phyloP scores from a whole-genome alignment of 92 coral and sea anemone species.

The Anthopleura xanthogrammica region DNA sequence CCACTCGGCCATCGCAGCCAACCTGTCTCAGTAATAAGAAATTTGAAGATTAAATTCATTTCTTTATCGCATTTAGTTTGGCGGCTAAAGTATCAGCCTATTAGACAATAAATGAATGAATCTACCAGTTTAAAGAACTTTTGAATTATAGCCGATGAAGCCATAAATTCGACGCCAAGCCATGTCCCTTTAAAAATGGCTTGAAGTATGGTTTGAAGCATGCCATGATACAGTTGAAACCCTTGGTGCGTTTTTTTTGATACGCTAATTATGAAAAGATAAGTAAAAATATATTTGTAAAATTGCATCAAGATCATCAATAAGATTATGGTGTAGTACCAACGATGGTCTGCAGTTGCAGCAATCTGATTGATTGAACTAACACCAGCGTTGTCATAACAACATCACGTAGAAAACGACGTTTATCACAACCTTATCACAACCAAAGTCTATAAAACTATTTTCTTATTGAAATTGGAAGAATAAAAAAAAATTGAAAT shows the following conservation, averaged over 20 bases:
- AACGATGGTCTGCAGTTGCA: not conserved
- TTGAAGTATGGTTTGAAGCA: too few relatives aligned
- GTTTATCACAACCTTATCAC: too few relatives aligned
- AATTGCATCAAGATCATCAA: not conserved
- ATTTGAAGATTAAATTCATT: not conserved
- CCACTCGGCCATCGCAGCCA: constrained; percentile 92
- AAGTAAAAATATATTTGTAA: not conserved
- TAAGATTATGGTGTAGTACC: not conserved
- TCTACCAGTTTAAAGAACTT: too few relatives aligned
- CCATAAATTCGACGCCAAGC: too few relatives aligned
- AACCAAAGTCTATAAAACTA: too few relatives aligned
- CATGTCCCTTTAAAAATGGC: too few relatives aligned
- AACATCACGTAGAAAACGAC: not conserved
- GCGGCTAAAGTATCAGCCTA: not conserved
- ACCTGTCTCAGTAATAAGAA: not conserved
- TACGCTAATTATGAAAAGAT: not conserved
- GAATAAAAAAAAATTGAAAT: too few relatives aligned
- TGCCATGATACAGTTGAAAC: not conserved
- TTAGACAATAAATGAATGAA: too few relatives aligned
- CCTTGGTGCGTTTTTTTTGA: not conserved
- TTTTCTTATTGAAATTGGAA: too few relatives aligned
- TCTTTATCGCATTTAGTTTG: not conserved
- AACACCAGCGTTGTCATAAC: not conserved
- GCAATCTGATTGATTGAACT: not conserved
- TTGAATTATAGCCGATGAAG: too few relatives aligned